Conservation (phyloP, 2,113 vertebrate species). For the Aplodontia rufa region DNA sequence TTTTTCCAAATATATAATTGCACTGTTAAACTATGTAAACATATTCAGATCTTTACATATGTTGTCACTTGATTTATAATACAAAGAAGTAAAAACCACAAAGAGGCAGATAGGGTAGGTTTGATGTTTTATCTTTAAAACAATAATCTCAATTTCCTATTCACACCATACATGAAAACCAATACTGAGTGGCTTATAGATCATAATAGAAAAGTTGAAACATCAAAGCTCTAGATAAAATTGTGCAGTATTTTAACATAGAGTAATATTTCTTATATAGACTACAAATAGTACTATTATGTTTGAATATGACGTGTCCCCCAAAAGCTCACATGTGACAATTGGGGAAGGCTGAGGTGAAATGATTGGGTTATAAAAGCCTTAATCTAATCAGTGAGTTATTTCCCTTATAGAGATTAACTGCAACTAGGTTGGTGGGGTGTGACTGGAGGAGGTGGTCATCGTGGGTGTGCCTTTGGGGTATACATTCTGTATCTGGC, state of each 20-base stretch:
- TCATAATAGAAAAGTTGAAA: neutral
- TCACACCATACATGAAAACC: neutral
- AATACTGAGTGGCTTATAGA: neutral
- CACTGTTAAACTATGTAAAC: neutral
- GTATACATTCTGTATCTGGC: too few species aligned
- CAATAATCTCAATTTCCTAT: neutral
- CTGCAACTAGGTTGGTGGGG: too few species aligned
- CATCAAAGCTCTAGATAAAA: neutral
- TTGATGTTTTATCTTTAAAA: neutral
- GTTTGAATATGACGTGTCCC: too few species aligned
- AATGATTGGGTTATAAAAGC: too few species aligned
- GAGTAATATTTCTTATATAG: neutral
- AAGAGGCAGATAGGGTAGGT: neutral
- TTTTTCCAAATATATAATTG: neutral
- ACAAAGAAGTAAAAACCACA: too few species aligned
- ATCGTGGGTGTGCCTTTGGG: too few species aligned
- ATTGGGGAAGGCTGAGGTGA: too few species aligned
- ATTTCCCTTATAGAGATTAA: too few species aligned
- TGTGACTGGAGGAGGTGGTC: too few species aligned
- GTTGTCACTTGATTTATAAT: neutral
- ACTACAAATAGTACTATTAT: too few species aligned
- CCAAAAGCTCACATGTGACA: too few species aligned
- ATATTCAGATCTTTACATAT: neutral
- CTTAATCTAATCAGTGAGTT: too few species aligned
- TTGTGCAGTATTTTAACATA: neutral